phyloP scores from a whole-genome alignment of 2,113 vertebrate species.

The Phoenicopterus ruber region DNA sequence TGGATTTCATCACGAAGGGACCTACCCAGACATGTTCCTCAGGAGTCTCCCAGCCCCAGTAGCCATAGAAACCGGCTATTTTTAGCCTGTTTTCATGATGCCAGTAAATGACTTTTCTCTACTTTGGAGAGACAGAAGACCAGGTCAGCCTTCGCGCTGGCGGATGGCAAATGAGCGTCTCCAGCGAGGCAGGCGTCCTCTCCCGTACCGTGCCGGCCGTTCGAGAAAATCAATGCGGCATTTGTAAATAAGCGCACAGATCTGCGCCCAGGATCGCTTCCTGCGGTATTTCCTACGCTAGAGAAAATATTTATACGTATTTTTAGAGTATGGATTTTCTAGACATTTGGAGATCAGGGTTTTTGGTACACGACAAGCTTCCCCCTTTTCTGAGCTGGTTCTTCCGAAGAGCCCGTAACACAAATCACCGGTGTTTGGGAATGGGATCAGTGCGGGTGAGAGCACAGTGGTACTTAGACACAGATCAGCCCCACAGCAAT shows the following conservation, averaged over 20 bases:
- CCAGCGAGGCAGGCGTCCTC: not conserved
- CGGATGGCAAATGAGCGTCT: not conserved
- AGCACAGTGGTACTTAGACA: not conserved
- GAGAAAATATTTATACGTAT: not conserved
- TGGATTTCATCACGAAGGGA: conserved; percentile 25
- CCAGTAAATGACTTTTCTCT: conserved; percentile 70
- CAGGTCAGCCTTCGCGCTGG: conserved; percentile 13
- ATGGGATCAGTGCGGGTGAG: not conserved
- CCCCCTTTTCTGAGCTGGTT: not conserved
- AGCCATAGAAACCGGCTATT: conserved; percentile 79
- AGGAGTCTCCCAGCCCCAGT: conserved; percentile 72
- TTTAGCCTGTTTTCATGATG: conserved; percentile 74
- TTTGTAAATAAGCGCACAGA: not conserved
- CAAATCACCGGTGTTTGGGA: not conserved
- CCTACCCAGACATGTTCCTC: conserved; percentile 61
- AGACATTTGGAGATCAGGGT: not conserved
- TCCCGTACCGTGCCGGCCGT: not conserved
- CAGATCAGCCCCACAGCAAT: not conserved
- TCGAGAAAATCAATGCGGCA: not conserved
- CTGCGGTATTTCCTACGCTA: not conserved
- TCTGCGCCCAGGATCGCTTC: not conserved
- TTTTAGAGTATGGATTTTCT: not conserved
- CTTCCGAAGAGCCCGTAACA: not conserved
- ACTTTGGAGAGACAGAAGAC: conserved; percentile 43
- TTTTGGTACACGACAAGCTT: not conserved